Percentiles rank a stretch among this genome's conserved stretches.
phyloP scores from a whole-genome alignment of 2,888 invertebrate genomes.

The Taenaris catops region DNA sequence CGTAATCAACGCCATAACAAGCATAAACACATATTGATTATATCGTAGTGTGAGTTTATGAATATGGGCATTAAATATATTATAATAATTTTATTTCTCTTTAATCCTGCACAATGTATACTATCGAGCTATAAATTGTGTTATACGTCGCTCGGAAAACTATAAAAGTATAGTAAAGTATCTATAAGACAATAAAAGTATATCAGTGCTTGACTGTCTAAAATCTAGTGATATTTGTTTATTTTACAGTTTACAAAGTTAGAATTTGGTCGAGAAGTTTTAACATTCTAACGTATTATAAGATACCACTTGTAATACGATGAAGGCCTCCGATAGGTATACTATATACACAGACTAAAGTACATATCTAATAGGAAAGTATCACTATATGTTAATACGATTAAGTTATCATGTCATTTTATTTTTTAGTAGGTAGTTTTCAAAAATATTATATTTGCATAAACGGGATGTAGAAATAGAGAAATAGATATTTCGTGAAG shows the following conservation, averaged over 20 bases:
- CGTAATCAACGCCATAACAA: too few species aligned
- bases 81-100: too few species aligned
- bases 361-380: constrained; percentile 53
- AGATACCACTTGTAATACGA: constrained; percentile 38
- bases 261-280: constrained; percentile 63
- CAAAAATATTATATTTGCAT: not conserved
- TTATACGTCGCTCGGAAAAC: too few species aligned
- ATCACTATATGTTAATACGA: constrained; percentile 33
- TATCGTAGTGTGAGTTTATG: too few species aligned
- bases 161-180: too few species aligned
- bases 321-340: constrained; percentile 64
- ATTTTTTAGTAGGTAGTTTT: not conserved
- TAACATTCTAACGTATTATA: constrained; percentile 17
- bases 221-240: constrained; percentile 52
- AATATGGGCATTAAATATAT: too few species aligned
- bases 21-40: too few species aligned
- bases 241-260: constrained; percentile 36
- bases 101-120: not conserved
- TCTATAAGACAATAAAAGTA: constrained; percentile 2
- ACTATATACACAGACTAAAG: constrained; percentile 47
- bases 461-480: constrained; percentile 3
- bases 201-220: constrained; percentile 26
- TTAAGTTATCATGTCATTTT: constrained; percentile 3
- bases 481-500: constrained; percentile 6
- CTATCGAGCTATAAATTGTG: not conserved